A percentile compares a stretch with the other conserved stretches of the same genome.
phyloP scores from a whole-genome alignment of 2,888 invertebrate species.

The Acleris emargana region DNA sequence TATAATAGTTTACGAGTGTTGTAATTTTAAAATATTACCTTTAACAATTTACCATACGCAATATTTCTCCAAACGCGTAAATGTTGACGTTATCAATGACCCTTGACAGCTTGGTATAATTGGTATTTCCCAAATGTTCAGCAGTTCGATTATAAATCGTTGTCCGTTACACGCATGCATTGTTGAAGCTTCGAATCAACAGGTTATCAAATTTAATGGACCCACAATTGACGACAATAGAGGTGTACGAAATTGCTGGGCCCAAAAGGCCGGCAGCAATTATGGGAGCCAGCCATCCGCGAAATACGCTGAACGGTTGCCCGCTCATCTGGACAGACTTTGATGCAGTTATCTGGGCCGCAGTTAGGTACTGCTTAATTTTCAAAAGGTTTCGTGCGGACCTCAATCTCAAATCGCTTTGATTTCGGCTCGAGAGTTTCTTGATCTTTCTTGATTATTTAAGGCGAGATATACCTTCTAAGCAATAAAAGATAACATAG shows the following conservation, averaged over 20 bases:
- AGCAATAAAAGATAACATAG: too few species aligned
- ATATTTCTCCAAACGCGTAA: constrained; percentile 1
- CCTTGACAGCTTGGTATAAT: constrained; percentile 25
- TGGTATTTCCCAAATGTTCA: constrained; percentile 29
- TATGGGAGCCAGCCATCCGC: constrained; percentile 67
- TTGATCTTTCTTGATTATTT: too few species aligned
- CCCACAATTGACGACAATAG: constrained; percentile 43
- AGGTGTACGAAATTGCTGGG: constrained; percentile 55
- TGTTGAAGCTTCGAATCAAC: constrained; percentile 59
- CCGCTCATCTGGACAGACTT: constrained; percentile 39
- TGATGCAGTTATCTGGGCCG: not conserved
- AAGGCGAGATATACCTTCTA: too few species aligned
- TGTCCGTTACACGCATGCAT: constrained; percentile 40
- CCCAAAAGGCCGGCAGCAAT: constrained; percentile 58
- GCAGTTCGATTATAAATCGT: constrained; percentile 52
- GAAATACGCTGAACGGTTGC: constrained; percentile 62
- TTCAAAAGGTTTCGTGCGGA: not conserved
- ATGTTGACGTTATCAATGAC: constrained; percentile 24
- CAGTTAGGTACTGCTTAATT: not conserved
- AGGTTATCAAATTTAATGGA: constrained; percentile 53
- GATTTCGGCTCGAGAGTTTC: too few species aligned
- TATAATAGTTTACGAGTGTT: not conserved
- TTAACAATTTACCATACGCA: not conserved
- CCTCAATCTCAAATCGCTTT: not conserved
- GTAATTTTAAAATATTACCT: not conserved